Conservation (phyloP, 2,797 vertebrate genomes). For the Kryptopterus vitreolus region DNA sequence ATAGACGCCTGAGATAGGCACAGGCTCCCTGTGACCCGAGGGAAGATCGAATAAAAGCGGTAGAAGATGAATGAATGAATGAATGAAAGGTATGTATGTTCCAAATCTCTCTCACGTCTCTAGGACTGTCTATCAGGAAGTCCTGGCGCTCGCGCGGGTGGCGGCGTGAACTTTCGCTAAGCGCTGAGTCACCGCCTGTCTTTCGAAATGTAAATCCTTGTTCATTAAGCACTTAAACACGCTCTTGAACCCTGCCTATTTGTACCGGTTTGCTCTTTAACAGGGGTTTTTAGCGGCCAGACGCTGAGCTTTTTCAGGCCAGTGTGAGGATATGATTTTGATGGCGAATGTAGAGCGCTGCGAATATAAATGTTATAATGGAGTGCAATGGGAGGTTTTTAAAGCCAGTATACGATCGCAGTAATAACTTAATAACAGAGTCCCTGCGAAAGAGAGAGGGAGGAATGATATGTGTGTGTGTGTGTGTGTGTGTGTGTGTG, state of each 20-base stretch:
- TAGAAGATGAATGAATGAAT: too few species aligned
- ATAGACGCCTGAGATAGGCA: too few species aligned
- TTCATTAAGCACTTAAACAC: background rate
- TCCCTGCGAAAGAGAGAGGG: background rate
- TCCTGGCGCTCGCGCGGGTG: background rate
- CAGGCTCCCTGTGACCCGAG: too few species aligned
- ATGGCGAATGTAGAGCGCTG: background rate
- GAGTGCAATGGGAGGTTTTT: background rate
- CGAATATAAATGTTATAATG: background rate
- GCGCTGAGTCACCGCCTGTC: conserved; percentile 1
- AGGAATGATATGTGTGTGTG: background rate
- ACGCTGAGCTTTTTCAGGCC: background rate
- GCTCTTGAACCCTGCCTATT: background rate
- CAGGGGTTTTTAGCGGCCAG: background rate
- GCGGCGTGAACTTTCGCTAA: background rate
- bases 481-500: background rate
- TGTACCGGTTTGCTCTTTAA: background rate
- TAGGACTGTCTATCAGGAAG: too few species aligned
- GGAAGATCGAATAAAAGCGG: too few species aligned
- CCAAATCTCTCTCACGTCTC: too few species aligned
- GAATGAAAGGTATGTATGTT: too few species aligned
- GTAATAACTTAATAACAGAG: background rate
- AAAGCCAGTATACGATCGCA: background rate
- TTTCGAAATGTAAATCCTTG: background rate
- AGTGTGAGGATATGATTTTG: background rate